Base-by-base conservation (phyloP, 2,113 vertebrate genomes). In the Ranitomeya imitator region DNA sequence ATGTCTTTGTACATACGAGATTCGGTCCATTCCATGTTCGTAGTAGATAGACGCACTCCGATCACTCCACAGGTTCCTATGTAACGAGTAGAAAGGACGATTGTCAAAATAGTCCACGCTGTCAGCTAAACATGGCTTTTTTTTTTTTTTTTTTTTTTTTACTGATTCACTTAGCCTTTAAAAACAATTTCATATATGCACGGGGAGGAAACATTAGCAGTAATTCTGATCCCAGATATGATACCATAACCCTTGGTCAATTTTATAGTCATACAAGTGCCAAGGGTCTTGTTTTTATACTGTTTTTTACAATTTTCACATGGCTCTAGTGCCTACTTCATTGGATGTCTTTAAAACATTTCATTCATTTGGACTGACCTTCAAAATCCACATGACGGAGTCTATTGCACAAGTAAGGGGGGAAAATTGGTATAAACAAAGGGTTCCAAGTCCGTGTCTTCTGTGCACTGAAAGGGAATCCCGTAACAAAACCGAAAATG, bases 111-210 rank as follows among this genome's bases (percentile, higher is more conserved):
- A 71, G 65, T 79, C 57, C 31, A 73, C 37, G 12, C n/a, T 71
- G 23, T 81, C 14, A 13, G 37, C 65, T 71, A n/a, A 52, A 18
- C 1, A 45, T 57, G 37, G 19, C 55, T 51, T 16, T 85, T 45
- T 71, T 31, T 16, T 85, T 69, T 85, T 67, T 52, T 51, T 83
- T 67, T 45, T 31, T 31, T 31, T 31, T 0, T 67, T 67, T 63
- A 83, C 69, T 85, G 83, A 85, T 85, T 85, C 83, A 85, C 83
- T 59, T 85, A 85, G 83, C 83, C 83, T 85, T 85, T 76, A 85
- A 31, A 73, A 74, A 59, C 23, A 57, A 85, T 76, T 59, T 55
- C 83, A 85, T 85, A 59, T 73, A 60, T 85, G 67, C 69, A 84
- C 63, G n/a, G 82, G 57, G 61, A 71, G 23, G 61, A 51, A 79